Conservation (phyloP, 37 sponge, comb jelly and placozoan genomes). For the Chondrosia reniformis region DNA sequence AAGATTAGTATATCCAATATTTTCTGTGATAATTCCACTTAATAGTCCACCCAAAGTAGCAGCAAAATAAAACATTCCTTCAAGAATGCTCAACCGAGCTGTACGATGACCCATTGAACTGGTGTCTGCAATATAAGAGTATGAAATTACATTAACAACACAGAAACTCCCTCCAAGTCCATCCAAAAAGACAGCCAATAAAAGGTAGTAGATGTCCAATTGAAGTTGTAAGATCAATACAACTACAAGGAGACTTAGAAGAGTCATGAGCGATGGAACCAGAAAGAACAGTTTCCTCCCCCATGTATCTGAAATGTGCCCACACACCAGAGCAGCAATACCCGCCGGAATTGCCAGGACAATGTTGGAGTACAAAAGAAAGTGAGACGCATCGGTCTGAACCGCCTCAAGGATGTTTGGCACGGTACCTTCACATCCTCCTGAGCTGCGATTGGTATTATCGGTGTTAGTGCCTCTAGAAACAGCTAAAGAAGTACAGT, state of each 20-base stretch:
- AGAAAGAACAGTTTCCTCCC: slow-evolving; percentile 66
- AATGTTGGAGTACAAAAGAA: slow-evolving; percentile 71
- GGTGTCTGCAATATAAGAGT: slow-evolving; percentile 68
- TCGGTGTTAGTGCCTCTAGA: not conserved
- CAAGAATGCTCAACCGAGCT: slow-evolving; percentile 59
- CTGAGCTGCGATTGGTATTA: not conserved
- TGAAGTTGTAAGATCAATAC: slow-evolving; percentile 1
- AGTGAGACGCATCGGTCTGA: slow-evolving; percentile 56
- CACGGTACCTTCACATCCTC: no score
- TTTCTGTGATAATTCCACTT: slow-evolving; percentile 58
- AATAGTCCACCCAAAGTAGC: slow-evolving; percentile 51
- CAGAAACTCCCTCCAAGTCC: slow-evolving; percentile 60
- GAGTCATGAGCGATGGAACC: slow-evolving; percentile 50
- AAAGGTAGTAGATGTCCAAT: slow-evolving; percentile 28
- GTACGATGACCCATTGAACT: slow-evolving; percentile 44
- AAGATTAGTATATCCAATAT: slow-evolving; percentile 28
- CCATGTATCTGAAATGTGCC: slow-evolving; percentile 52
- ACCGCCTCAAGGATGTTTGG: not conserved
- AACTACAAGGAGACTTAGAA: slow-evolving; percentile 37
- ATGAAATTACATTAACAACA: slow-evolving; percentile 57
- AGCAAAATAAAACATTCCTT: slow-evolving; percentile 79
- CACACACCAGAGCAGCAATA: slow-evolving; percentile 46
- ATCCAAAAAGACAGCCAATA: slow-evolving; percentile 33
- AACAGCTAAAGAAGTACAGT: slow-evolving; percentile 23
- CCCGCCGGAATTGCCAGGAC: slow-evolving; percentile 54